Conservation (phyloP, 2,888 invertebrate genomes). For the Coelinius sp. region DNA sequence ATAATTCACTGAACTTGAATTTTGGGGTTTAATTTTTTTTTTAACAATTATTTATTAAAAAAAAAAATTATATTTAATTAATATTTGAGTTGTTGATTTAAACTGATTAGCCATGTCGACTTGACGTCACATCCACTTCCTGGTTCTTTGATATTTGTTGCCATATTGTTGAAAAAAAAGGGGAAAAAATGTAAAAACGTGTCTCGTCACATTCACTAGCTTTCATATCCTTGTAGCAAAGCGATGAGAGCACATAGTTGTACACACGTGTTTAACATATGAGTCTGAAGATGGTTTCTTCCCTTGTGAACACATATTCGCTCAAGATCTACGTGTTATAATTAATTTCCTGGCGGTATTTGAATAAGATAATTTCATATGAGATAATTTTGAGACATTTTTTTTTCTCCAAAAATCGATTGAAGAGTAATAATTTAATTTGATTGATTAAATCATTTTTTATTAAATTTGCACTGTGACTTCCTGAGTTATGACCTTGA, state of each 20-base stretch:
- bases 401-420: no score
- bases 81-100: background rate
- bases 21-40: no score
- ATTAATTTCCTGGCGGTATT: constrained; percentile 51
- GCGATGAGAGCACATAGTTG: constrained; percentile 25
- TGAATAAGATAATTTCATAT: no score
- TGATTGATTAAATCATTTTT: no score
- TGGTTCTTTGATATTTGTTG: constrained; percentile 31
- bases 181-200: constrained; percentile 36
- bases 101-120: constrained; percentile 5
- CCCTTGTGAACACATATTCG: constrained; percentile 30
- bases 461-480: no score
- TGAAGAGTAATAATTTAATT: no score
- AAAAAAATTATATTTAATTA: no score
- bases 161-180: constrained; percentile 20
- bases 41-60: no score
- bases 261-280: constrained; percentile 53
- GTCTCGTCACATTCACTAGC: constrained; percentile 34
- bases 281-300: constrained; percentile 38
- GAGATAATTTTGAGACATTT: no score
- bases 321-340: constrained; percentile 29
- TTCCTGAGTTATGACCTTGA: no score
- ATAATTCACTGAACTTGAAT: no score
- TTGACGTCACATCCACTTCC: constrained; percentile 51
- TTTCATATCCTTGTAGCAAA: background rate